phyloP scores from a whole-genome alignment of 2,888 invertebrate species.

The Oasisia sp. region DNA sequence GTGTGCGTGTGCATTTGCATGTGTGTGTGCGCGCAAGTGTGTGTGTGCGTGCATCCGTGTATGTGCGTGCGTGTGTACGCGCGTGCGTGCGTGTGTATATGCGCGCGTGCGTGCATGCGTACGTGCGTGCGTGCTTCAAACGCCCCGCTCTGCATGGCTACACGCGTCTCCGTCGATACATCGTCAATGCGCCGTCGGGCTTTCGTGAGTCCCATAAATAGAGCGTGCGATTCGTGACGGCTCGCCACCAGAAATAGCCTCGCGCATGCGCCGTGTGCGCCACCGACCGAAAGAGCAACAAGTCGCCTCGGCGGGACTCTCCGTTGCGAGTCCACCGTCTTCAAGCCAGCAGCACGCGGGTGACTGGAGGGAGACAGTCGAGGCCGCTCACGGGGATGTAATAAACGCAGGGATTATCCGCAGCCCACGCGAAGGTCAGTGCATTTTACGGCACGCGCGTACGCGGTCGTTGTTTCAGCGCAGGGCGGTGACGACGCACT shows the following conservation, averaged over 20 bases:
- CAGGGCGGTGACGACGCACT: background rate
- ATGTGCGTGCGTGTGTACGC: too few relatives aligned
- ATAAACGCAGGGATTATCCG: background rate
- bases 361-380: background rate
- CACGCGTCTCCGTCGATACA: background rate
- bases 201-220: background rate
- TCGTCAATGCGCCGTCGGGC: background rate
- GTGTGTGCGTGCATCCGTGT: too few relatives aligned
- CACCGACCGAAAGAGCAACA: background rate
- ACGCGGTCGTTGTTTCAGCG: background rate
- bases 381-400: background rate
- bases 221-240: slow-evolving; percentile 13
- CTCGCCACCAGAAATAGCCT: background rate
- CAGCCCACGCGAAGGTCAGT: background rate
- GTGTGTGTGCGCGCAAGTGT: too few relatives aligned
- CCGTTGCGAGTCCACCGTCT: background rate
- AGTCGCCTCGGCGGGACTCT: background rate
- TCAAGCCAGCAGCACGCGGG: background rate
- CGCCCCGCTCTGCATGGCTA: too few relatives aligned
- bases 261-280: background rate
- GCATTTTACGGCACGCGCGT: background rate
- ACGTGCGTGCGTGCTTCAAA: too few relatives aligned
- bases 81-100: background rate
- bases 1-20: too few relatives aligned
- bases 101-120: background rate